Evolutionary conservation across 1,140 invertebrate species (phyloP), one percentile per base, ranked within the genome.

Genomic region (Coboldia fuscipes): DNA sequence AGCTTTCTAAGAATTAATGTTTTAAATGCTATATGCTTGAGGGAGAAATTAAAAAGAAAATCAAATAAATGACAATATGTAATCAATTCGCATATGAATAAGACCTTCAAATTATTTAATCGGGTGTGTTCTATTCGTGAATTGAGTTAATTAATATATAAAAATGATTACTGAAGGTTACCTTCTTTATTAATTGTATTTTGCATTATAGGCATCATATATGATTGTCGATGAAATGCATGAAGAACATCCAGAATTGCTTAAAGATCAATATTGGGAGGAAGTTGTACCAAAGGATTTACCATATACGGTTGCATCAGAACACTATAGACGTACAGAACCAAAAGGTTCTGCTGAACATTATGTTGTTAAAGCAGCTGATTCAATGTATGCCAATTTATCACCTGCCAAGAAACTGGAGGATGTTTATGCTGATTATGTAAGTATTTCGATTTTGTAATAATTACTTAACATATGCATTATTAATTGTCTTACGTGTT

Each of bases 191-290:
- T n/a, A n/a, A n/a, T n/a, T n/a, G n/a, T n/a, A n/a, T n/a, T n/a
- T n/a, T n/a, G n/a, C n/a, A n/a, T 59, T 57, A 17, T 48, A 84
- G 80, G 81, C 81, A 10, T 77, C 74, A 21, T 85, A 85, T 52
- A 83, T 85, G 76, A 84, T 85, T 37, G 81, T 86, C 1, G 81
- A 86, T 45, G 80, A 85, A 53, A 85, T 86, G 79, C 80, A 88
- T 52, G 79, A 84, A 45, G 80, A 84, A 50, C 79, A 85, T 49
- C 80, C 80, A 3, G 81, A 86, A 50, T 56, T 85, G n/a, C 54
- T 85, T 4, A 78, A 80, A 39, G 81, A 86, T 50, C 79, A 85
- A 45, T 85, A 83, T 46, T 89, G 83, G 83, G 81, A 88, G 44
- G 81, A 88, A 41, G 79, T 85, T 28, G 76, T 90, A 19, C 83